Conservation (phyloP, 2,113 vertebrate species). For the Carassius auratus region DNA sequence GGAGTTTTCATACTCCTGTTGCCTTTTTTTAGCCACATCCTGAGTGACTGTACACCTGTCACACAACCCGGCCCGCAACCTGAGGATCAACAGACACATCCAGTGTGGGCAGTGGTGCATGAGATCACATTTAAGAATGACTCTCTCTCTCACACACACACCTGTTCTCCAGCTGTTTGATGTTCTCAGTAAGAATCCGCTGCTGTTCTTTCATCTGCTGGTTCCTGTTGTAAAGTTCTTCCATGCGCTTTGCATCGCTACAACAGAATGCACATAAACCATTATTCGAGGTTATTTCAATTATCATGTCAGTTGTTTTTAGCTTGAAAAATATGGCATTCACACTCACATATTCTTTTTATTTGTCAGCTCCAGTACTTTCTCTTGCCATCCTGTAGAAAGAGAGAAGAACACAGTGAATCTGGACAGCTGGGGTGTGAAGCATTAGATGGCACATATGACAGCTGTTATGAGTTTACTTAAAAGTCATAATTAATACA, state of each 20-base stretch:
- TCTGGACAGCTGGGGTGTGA: not conserved
- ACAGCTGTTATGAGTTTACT: too few species aligned
- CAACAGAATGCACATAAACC: conserved; percentile 26
- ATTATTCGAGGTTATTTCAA: not conserved
- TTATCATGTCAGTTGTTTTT: not conserved
- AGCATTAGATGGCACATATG: not conserved
- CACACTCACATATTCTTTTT: conserved; percentile 89
- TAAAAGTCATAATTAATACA: not conserved
- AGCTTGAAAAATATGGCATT: not conserved
- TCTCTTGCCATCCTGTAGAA: conserved; percentile 84
- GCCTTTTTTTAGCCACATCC: conserved; percentile 88
- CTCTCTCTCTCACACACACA: conserved; percentile 56
- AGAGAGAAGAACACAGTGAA: not conserved
- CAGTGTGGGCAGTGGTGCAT: not conserved
- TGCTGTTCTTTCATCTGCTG: conserved; percentile 93
- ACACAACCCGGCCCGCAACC: conserved; percentile 91
- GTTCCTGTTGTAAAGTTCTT: conserved; percentile 92
- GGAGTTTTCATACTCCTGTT: conserved; percentile 85
- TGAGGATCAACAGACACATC: conserved; percentile 60
- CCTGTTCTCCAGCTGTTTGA: conserved; percentile 94
- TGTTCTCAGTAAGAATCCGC: conserved; percentile 87
- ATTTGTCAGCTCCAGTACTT: conserved; percentile 86
- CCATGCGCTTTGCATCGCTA: conserved; percentile 89
- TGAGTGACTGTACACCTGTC: conserved; percentile 95
- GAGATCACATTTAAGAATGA: not conserved